phyloP scores from a whole-genome alignment of 2,888 invertebrate genomes.

The Pasiphila rectangulata region DNA sequence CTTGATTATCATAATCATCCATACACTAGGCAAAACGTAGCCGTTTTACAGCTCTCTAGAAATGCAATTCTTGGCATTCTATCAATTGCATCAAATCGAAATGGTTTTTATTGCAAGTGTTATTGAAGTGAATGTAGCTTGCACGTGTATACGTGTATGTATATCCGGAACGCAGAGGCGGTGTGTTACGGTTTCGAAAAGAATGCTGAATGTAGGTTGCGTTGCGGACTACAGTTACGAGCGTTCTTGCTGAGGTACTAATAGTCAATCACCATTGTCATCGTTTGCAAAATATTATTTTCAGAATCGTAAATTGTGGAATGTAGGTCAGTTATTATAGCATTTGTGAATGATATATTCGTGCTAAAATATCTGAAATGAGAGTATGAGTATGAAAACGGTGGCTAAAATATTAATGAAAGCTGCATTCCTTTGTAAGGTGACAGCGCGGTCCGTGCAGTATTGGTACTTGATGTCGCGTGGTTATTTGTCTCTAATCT shows the following conservation, averaged over 20 bases:
- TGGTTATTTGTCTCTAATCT: conserved; percentile 13
- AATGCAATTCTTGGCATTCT: conserved; percentile 65
- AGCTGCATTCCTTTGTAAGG: conserved; percentile 42
- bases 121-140: conserved; percentile 68
- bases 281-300: conserved; percentile 49
- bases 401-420: conserved; percentile 37
- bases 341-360: conserved; percentile 21
- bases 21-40: conserved; percentile 48
- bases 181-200: conserved; percentile 80
- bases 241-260: conserved; percentile 62
- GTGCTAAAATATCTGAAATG: conserved; percentile 13
- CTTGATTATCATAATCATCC: conserved; percentile 52
- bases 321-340: conserved; percentile 33
- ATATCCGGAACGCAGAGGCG: conserved; percentile 78
- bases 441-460: conserved; percentile 36
- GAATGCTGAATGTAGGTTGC: conserved; percentile 80
- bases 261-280: conserved; percentile 64
- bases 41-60: conserved; percentile 70
- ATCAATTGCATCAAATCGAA: conserved; percentile 52
- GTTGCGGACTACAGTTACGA: conserved; percentile 74
- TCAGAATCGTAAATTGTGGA: conserved; percentile 44
- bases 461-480: conserved; percentile 41
- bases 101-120: conserved; percentile 62
- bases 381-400: conserved; percentile 6
- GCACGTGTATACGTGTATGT: conserved; percentile 40